These are phyloP conservation scores for Stenurella melanura DNA, from an alignment of 2,888 invertebrate genomes.

Conservation along the genomic window DNA sequence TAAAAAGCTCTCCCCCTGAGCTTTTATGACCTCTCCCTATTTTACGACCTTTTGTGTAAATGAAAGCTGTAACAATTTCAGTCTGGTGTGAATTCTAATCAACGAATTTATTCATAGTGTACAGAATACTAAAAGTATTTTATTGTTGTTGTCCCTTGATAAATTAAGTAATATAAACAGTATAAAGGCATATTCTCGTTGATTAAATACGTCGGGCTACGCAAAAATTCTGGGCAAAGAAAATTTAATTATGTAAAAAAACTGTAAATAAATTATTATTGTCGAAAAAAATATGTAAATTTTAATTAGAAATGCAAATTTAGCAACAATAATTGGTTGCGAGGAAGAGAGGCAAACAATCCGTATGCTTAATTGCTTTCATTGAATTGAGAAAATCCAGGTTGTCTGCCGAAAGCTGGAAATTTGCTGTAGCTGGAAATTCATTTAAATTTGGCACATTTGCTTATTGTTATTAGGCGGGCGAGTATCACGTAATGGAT, in stretches of 20 bases:
- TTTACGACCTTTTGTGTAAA: not conserved
- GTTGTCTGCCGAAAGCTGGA: not conserved
- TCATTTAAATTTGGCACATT: not conserved
- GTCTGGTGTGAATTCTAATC: slow-evolving; percentile 2
- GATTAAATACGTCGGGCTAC: too few relatives aligned
- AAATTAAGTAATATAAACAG: too few relatives aligned
- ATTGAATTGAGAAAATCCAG: not conserved
- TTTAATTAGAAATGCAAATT: not conserved
- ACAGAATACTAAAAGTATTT: not conserved
- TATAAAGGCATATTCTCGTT: too few relatives aligned
- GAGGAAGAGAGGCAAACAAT: not conserved
- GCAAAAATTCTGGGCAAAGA: too few relatives aligned
- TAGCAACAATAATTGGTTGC: not conserved
- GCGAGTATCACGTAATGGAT: too few relatives aligned
- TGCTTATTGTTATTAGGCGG: too few relatives aligned
- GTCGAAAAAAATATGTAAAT: not conserved
- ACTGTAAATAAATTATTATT: not conserved
- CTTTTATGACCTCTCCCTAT: not conserved
- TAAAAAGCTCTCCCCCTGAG: not conserved
- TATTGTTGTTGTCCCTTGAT: not conserved
- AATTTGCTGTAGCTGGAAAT: not conserved
- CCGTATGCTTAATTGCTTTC: not conserved
- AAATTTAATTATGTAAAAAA: not conserved
- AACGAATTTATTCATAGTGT: not conserved
- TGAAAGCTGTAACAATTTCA: slow-evolving; percentile 3